phyloP scores from a whole-genome alignment of 2,797 vertebrate genomes.

The Antennarius maculatus region DNA sequence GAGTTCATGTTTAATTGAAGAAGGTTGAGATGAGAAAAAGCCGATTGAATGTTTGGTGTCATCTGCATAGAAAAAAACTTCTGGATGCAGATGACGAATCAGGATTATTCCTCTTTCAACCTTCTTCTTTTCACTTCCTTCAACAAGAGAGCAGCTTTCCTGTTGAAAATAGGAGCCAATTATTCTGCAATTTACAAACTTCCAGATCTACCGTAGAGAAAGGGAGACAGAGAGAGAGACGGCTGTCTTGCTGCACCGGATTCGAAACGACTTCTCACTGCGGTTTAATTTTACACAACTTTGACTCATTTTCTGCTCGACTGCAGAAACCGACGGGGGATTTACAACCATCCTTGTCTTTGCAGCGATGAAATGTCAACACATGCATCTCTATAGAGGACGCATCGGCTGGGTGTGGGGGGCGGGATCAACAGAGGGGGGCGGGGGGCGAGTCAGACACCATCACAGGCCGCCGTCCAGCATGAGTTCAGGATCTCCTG shows the following conservation, averaged over 20 bases:
- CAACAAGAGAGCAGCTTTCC: conserved; percentile 6
- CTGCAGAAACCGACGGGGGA: conserved; percentile 31
- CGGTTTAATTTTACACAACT: conserved; percentile 46
- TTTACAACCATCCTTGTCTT: conserved; percentile 54
- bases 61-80: no score
- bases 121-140: no score
- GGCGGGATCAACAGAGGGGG: background rate
- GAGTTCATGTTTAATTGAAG: no score
- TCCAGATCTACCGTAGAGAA: conserved; percentile 22
- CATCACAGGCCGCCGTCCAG: no score
- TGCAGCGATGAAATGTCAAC: conserved; percentile 50
- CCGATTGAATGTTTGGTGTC: no score
- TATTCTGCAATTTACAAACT: conserved; percentile 21
- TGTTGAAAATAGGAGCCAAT: conserved; percentile 5
- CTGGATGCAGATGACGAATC: no score
- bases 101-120: no score
- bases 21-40: no score
- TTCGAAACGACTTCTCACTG: conserved; percentile 57
- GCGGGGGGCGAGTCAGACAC: conserved; percentile 1
- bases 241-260: conserved; percentile 36
- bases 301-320: conserved; percentile 38
- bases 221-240: conserved; percentile 25
- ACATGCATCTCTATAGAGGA: conserved; percentile 32
- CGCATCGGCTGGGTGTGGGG: background rate
- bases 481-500: background rate